Base-by-base conservation (phyloP, 2,888 invertebrate genomes). In the Volucella inanis region DNA sequence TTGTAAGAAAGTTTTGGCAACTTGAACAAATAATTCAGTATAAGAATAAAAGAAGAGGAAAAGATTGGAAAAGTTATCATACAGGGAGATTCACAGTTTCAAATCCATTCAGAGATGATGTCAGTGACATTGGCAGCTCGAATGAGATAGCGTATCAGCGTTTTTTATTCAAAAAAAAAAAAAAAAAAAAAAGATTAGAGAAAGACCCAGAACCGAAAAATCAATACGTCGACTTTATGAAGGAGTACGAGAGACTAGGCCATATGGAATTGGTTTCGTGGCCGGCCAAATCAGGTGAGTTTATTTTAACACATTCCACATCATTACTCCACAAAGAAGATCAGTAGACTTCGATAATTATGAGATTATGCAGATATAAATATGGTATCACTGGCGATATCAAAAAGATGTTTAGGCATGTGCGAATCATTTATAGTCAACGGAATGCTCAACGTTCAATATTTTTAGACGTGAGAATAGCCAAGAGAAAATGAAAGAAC, bases 291-390 rank as follows among this genome's bases (percentile, higher is more conserved):
- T 14, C 10, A 0, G n/a, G 65, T 3, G 14, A 12, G 3, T 41
- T 39, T 15, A 18, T n/a, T 52, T 4, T 67, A 54, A 8, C 67
- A 67, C 12, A 18, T 52, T 43, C 43, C 43, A 52, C 52, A 52
- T 52, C 10, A 18, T 14, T 65, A 57, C 43, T 72, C 72, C 1
- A 65, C 64, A 2, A 72, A 59, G 10, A 79, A 79, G 11, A 71
- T 79, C 43, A 54, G 71, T 6, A 71, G 71, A 8, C 71, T 71
- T 55, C 1, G 31, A 31, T 31, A 31, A 31, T 31, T 6, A 31
- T 31, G 31, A 31, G 31, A 31, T 31, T 6, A 4, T 6, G 31
- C 31, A 4, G 31, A 6, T 6, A 31, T 31, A 31, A 31, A 31
- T 31, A 31, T 6, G 6, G 6, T 31, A 6, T 31, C 31, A 31